These are phyloP conservation scores for Fissipunctia ypsillon DNA, from an alignment of 2,888 invertebrate genomes.

Conservation along the genomic window DNA sequence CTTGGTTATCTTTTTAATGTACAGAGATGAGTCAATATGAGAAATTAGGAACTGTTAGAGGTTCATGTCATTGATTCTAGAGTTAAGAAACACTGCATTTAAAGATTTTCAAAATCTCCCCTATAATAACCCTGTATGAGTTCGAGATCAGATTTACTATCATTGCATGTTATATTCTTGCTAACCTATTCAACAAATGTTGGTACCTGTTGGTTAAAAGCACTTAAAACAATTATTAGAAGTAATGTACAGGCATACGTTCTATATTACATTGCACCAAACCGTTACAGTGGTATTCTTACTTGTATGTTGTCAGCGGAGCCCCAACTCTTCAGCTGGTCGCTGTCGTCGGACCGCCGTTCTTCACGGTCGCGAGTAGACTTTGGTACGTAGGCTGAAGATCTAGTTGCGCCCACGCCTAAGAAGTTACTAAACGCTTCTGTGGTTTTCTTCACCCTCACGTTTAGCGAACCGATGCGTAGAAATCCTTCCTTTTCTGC, in stretches of 20 bases:
- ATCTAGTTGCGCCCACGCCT: slow-evolving; percentile 93
- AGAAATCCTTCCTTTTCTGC: slow-evolving; percentile 97
- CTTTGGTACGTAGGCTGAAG: slow-evolving; percentile 87
- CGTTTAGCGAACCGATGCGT: slow-evolving; percentile 97
- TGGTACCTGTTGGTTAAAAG: not conserved
- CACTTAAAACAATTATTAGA: not conserved
- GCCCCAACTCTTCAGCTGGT: slow-evolving; percentile 96
- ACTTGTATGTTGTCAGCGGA: slow-evolving; percentile 96
- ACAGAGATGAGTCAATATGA: not conserved
- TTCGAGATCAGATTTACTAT: not conserved
- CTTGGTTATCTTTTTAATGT: not conserved
- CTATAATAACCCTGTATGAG: not conserved
- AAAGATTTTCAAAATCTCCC: not conserved
- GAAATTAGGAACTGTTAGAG: not conserved
- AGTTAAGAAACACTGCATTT: not conserved
- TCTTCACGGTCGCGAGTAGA: slow-evolving; percentile 80
- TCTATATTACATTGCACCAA: not conserved
- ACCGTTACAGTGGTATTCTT: slow-evolving; percentile 11
- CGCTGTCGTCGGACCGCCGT: slow-evolving; percentile 85
- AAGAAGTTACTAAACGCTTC: slow-evolving; percentile 97
- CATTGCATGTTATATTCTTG: not conserved
- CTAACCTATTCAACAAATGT: not conserved
- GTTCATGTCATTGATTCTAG: not conserved
- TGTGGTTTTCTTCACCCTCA: slow-evolving; percentile 97
- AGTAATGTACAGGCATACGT: not conserved